phyloP scores from a whole-genome alignment of 2,888 invertebrate genomes.

The Tortricodes alternella region DNA sequence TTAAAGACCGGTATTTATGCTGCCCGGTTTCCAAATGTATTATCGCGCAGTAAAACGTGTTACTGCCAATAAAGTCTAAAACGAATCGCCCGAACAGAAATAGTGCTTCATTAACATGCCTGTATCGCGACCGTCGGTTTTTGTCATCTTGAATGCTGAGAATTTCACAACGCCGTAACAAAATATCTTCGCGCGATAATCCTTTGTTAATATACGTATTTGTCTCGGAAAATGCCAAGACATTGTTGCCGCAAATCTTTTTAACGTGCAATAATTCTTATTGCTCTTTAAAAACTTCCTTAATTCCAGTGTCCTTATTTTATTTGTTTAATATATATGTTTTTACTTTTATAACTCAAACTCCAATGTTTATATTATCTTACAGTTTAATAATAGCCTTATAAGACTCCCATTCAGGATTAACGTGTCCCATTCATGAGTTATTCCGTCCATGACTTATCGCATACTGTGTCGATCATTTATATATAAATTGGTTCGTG shows the following conservation, averaged over 20 bases:
- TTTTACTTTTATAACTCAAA: conserved; percentile 2
- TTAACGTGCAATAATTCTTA: conserved; percentile 22
- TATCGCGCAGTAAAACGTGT: conserved; percentile 8
- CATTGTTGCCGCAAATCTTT: conserved; percentile 20
- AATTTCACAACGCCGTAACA: neutral
- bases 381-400: conserved; percentile 22
- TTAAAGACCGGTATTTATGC: neutral
- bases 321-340: conserved; percentile 8
- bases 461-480: conserved; percentile 15
- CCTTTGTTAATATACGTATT: conserved; percentile 22
- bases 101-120: neutral
- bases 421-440: conserved; percentile 18
- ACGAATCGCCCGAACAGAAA: conserved; percentile 4
- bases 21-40: neutral
- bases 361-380: neutral
- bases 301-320: conserved; percentile 25
- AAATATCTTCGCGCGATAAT: conserved; percentile 1
- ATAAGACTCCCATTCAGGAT: conserved; percentile 25
- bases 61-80: conserved; percentile 3
- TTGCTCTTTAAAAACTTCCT: conserved; percentile 25
- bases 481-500: conserved; percentile 10
- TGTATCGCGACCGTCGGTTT: neutral
- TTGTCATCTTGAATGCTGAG: neutral
- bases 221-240: conserved; percentile 16
- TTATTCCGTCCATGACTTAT: conserved; percentile 18